Evolutionary conservation across 1,140 invertebrate species (phyloP).

Genomic region (Atopsyche davidsoni): DNA sequence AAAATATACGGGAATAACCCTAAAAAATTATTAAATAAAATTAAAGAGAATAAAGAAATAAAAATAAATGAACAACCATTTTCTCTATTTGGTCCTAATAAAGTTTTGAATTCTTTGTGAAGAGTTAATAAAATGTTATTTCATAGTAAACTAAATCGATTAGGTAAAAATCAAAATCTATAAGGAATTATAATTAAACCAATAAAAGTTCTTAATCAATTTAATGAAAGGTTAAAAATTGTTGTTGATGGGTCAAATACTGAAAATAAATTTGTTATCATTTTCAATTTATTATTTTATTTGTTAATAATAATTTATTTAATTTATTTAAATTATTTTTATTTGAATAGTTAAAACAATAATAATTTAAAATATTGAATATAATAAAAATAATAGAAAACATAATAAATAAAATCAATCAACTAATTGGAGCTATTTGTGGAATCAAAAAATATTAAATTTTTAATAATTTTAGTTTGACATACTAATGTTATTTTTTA

Average conservation of each 20-base stretch:
- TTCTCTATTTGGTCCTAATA: constrained; percentile 37
- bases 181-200: constrained; percentile 43
- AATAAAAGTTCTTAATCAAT: constrained; percentile 49
- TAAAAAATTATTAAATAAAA: constrained; percentile 57
- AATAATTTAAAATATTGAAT: constrained; percentile 45
- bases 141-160: constrained; percentile 41
- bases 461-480: constrained; percentile 51
- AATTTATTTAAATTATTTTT: constrained; percentile 27
- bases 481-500: constrained; percentile 51
- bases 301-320: too few relatives aligned
- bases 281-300: constrained; percentile 45
- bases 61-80: constrained; percentile 47
- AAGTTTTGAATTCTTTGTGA: constrained; percentile 49
- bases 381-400: constrained; percentile 45
- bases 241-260: constrained; percentile 48
- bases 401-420: constrained; percentile 44
- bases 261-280: constrained; percentile 52
- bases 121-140: too few relatives aligned
- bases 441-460: constrained; percentile 50
- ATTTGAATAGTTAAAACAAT: constrained; percentile 32
- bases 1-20: constrained; percentile 63
- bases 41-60: constrained; percentile 49
- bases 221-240: constrained; percentile 43
- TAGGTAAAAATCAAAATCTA: constrained; percentile 46
- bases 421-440: constrained; percentile 49